Evolutionary conservation across 2,113 vertebrate genomes (phyloP).

Genomic region (Sinocyclocheilus anshuiensis): DNA sequence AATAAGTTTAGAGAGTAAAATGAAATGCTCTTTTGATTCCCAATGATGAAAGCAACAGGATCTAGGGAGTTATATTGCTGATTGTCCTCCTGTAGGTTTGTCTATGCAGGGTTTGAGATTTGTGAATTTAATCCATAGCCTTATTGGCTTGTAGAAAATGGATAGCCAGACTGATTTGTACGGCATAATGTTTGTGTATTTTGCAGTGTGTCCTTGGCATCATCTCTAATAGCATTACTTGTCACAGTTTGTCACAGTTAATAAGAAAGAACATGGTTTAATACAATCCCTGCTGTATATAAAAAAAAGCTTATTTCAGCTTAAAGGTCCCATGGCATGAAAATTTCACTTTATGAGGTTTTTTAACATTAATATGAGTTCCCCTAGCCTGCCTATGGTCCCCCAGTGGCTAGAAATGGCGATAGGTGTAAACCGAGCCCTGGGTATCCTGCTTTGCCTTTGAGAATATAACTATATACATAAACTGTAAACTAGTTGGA

Average conservation of each 20-base stretch:
- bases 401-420: too few relatives aligned
- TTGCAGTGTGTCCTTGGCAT: slow-evolving; percentile 19
- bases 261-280: slow-evolving; percentile 15
- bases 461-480: too few relatives aligned
- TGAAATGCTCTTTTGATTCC: neutral
- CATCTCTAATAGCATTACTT: slow-evolving; percentile 25
- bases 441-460: too few relatives aligned
- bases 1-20: neutral
- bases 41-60: neutral
- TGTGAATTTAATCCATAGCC: neutral
- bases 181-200: slow-evolving; percentile 11
- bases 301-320: neutral
- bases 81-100: neutral
- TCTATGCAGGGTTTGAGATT: neutral
- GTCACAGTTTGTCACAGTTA: slow-evolving; percentile 1
- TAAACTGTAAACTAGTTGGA: neutral
- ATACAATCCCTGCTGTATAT: slow-evolving; percentile 5
- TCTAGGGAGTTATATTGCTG: neutral
- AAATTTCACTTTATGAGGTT: too few relatives aligned
- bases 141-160: slow-evolving; percentile 1
- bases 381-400: too few relatives aligned
- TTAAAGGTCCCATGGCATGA: too few relatives aligned
- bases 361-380: too few relatives aligned
- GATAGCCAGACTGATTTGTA: slow-evolving; percentile 14
- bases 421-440: too few relatives aligned